Conservation (phyloP, 2,888 invertebrate genomes). For the Scotopteryx bipunctaria region DNA sequence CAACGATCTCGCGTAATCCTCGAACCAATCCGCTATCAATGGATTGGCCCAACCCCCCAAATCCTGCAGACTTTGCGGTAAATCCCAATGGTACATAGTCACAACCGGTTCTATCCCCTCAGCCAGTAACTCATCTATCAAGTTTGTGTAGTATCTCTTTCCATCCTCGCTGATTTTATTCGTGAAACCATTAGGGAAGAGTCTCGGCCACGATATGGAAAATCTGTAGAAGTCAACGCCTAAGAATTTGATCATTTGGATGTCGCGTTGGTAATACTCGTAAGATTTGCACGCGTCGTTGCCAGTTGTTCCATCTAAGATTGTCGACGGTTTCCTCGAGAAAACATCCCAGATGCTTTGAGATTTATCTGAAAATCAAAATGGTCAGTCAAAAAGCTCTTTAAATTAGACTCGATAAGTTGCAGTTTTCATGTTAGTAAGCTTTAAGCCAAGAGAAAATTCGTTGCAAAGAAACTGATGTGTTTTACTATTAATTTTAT, state of each 20-base stretch:
- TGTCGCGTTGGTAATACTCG: slow-evolving; percentile 82
- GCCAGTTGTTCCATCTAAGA: slow-evolving; percentile 80
- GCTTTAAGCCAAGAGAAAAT: too few relatives aligned
- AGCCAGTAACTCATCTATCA: slow-evolving; percentile 84
- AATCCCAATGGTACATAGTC: slow-evolving; percentile 83
- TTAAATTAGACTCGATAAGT: too few relatives aligned
- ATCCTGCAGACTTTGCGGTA: slow-evolving; percentile 80
- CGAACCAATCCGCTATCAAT: slow-evolving; percentile 71
- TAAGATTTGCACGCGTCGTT: slow-evolving; percentile 85
- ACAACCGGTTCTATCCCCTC: slow-evolving; percentile 85
- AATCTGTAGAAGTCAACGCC: slow-evolving; percentile 81
- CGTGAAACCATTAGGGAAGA: slow-evolving; percentile 83
- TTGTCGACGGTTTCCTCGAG: slow-evolving; percentile 71
- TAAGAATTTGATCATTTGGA: slow-evolving; percentile 68
- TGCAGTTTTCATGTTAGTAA: too few relatives aligned
- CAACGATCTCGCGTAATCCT: slow-evolving; percentile 73
- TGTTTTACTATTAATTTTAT: too few relatives aligned
- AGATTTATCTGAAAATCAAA: slow-evolving; percentile 68
- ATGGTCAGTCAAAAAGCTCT: not conserved
- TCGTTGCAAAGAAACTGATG: too few relatives aligned
- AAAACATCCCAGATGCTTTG: slow-evolving; percentile 85
- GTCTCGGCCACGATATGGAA: slow-evolving; percentile 85
- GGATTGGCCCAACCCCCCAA: slow-evolving; percentile 83
- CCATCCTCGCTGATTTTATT: slow-evolving; percentile 83
- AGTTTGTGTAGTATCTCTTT: slow-evolving; percentile 84